Evolutionary conservation across 2,888 invertebrate species (phyloP), one percentile per base, ranked within the genome.

Genomic region (Agrotis clavis): DNA sequence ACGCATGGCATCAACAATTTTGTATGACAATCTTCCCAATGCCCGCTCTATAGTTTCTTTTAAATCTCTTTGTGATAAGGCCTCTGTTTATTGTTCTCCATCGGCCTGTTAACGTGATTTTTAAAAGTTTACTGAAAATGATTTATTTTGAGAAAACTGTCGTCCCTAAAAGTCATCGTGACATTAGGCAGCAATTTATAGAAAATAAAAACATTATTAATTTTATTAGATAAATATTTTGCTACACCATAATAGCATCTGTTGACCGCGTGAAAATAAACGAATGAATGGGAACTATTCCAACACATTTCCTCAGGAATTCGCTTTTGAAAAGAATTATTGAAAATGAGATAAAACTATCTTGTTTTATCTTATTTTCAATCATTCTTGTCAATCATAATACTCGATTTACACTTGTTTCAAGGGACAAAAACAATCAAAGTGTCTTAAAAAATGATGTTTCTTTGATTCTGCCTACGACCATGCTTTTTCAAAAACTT

Each of bases 211-310:
- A 47, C 13, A 57, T 45, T 35, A 51, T 74, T 57, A 68, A 69
- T 41, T 63, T 25, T 48, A 68, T 62, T 35, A 69, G 35, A 59
- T 48, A 63, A 59, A 78, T 51, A 54, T 63, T 59, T 62, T 47
- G 59, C 25, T 59, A 51, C 51, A 56, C 48, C 45, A 57, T 63
- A 54, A 62, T 47, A 57, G 9, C 71, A 76, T 41, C 59, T 70
- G 70, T 63, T 70, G 51, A 60, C 56, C n/a, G 60, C 63, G 21
- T 67, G 51, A 56, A 19, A 67, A 74, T 76, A 71, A 65, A 77
- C 64, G 50, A 53, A 56, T 75, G 48, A 54, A 67, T 64, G 69
- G 61, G 65, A 80, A 70, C 41, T 13, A 57, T 66, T 70, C 64
- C 69, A 69, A 78, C 51, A 63, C 47, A 59, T 73, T 59, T 68